Base-by-base conservation (phyloP, 1,140 invertebrate species). In the Leptinotarsa undecemlineata region DNA sequence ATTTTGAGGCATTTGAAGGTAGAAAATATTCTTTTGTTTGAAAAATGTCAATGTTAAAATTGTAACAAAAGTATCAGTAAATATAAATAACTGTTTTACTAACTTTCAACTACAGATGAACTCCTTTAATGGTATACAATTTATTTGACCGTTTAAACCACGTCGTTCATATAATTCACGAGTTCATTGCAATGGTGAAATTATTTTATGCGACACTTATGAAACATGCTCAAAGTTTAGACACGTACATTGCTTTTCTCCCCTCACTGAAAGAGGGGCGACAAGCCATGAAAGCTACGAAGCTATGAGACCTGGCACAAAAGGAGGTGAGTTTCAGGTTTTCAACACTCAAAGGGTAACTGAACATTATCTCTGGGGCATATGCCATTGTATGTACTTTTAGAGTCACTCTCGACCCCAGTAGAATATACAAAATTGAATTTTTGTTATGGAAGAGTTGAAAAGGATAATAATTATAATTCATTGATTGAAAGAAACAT, bases 201-300 rank as follows among this genome's bases (percentile, higher is more conserved):
- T 15, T 19, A 57, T 17, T 57, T 57, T 19, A 57, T 15, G 15
- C 15, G 51, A 4, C 51, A 57, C 51, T n/a, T 57, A 57, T 57
- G 51, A 57, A 57, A 57, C 51, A 57, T 57, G 15, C 17, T 17
- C 51, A 4, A 57, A 57, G 15, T 57, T 57, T 57, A 57, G 51
- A 57, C 51, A 57, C 51, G 51, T 57, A n/a, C 51, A n/a, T 19
- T 57, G 51, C 51, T 19, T 57, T 57, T 57, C 51, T 57, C 51
- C 4, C 51, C 15, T 19, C 51, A 57, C 17, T 57, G n/a, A 57
- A 57, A 57, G 17, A 57, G 51, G 51, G 51, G 51, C 51, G 51
- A 57, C 51, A 57, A 57, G 51, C 51, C 51, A 57, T 57, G 51
- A 57, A 57, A 57, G 51, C 17, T n/a, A 57, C n/a, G 51, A 57